phyloP scores from a whole-genome alignment of 2,797 vertebrate genomes.

The Siniperca scherzeri region DNA sequence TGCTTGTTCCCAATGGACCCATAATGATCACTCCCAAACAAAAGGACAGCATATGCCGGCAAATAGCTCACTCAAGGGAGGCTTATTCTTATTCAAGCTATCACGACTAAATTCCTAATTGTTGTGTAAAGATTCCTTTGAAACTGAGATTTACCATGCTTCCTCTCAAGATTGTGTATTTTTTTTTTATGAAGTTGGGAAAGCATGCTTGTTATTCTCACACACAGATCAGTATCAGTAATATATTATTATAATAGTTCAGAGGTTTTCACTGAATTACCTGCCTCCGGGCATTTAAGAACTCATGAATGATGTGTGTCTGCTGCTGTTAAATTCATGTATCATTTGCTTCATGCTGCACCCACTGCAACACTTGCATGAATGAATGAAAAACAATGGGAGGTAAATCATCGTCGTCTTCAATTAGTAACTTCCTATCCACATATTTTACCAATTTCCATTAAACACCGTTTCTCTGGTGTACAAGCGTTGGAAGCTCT shows the following conservation, averaged over 20 bases:
- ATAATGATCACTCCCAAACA: slow-evolving; percentile 78
- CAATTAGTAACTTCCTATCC: slow-evolving; percentile 68
- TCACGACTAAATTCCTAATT: slow-evolving; percentile 61
- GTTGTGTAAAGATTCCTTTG: slow-evolving; percentile 51
- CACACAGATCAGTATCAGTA: slow-evolving; percentile 19
- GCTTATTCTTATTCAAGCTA: slow-evolving; percentile 67
- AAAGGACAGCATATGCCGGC: slow-evolving; percentile 75
- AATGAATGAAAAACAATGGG: slow-evolving; percentile 50
- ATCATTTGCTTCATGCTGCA: slow-evolving; percentile 43
- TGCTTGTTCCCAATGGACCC: slow-evolving; percentile 76
- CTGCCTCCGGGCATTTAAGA: slow-evolving; percentile 28
- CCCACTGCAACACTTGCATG: slow-evolving; percentile 15
- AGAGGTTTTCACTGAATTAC: slow-evolving; percentile 32
- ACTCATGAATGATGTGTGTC: slow-evolving; percentile 35
- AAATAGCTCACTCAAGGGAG: slow-evolving; percentile 75
- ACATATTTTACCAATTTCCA: slow-evolving; percentile 71
- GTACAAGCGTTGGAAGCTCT: slow-evolving; percentile 45
- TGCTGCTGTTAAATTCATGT: slow-evolving; percentile 50
- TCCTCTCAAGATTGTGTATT: slow-evolving; percentile 19
- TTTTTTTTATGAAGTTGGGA: neutral
- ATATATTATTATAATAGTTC: slow-evolving; percentile 24
- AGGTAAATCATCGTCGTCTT: slow-evolving; percentile 46
- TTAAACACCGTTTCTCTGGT: slow-evolving; percentile 61
- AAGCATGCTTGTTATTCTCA: slow-evolving; percentile 23
- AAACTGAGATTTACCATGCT: slow-evolving; percentile 29